Percentiles rank a stretch among this genome's conserved stretches.
Conservation (phyloP, 2,888 invertebrate species). For the Panopea generosa region DNA sequence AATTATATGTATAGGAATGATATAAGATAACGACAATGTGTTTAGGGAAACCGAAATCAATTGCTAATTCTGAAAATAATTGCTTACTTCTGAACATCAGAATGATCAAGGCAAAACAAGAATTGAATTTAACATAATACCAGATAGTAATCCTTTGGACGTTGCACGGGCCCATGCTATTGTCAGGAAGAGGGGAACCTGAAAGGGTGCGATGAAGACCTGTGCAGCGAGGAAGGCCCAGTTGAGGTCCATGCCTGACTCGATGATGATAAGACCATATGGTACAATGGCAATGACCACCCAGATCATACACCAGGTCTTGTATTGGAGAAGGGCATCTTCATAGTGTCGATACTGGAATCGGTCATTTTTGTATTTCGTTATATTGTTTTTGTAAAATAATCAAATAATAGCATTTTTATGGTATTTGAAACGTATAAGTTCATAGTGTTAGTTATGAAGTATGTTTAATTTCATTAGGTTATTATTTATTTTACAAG, state of each 20-base stretch:
- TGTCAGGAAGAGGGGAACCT: slow-evolving; percentile 75
- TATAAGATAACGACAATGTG: too few species aligned
- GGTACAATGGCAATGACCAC: slow-evolving; percentile 75
- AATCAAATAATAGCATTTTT: background rate
- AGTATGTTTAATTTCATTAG: too few species aligned
- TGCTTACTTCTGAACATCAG: too few species aligned
- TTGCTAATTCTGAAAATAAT: too few species aligned
- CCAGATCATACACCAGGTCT: slow-evolving; percentile 81
- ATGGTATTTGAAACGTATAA: background rate
- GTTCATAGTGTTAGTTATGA: background rate
- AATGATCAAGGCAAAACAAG: too few species aligned
- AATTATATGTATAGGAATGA: too few species aligned
- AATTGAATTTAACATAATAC: slow-evolving; percentile 46
- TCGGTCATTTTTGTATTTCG: background rate
- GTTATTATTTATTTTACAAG: too few species aligned
- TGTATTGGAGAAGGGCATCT: slow-evolving; percentile 70
- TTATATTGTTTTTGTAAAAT: background rate
- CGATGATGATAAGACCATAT: slow-evolving; percentile 69
- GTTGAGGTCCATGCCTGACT: slow-evolving; percentile 75
- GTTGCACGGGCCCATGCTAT: slow-evolving; percentile 78
- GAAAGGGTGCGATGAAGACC: slow-evolving; percentile 72
- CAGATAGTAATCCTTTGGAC: slow-evolving; percentile 69
- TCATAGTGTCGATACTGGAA: slow-evolving; percentile 72
- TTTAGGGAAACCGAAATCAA: too few species aligned
- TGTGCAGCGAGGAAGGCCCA: slow-evolving; percentile 72